Evolutionary conservation across 2,113 vertebrate genomes (phyloP), one percentile per base, ranked within the genome.

Genomic region (Phodopus roborovskii): DNA sequence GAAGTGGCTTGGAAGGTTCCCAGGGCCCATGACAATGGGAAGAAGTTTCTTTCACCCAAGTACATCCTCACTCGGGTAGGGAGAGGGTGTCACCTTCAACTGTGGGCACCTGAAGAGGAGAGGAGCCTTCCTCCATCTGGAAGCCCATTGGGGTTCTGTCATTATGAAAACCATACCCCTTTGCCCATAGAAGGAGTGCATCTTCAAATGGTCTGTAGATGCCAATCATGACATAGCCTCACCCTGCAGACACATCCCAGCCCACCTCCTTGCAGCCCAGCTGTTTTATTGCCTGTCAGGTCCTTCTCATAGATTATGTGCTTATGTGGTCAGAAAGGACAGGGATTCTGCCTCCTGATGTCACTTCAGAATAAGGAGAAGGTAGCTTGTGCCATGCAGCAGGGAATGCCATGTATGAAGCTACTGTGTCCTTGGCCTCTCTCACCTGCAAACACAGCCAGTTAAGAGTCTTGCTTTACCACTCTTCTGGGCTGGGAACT

Each of bases 301-400:
- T 24, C 42, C 71, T 64, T 15, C 26, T 22, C 36, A 36, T 13
- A 89, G 81, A 22, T 22, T 16, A n/a, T 48, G 36, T 86, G 53
- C 70, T n/a, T 19, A 4, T 10, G 73, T 68, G 39, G 48, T 42
- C 50, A n/a, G 73, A 53, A 64, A 20, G 50, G 36, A 50, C 50
- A 71, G 4, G 42, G 60, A 75, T 19, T 2, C 3, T 3, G 3
- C 45, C 68, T 71, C 73, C 24, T 1, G 0, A 1, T 1, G 13
- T 83, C 64, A 15, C 87, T 66, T 33, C 10, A 11, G 66, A 42
- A 19, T 16, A 7, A 83, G 22, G 20, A 20, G 58, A 93, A 74
- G 70, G n/a, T 79, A 19, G 60, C 24, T 6, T 15, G 13, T n/a
- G 22, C 1, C 53, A 2, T 13, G 36, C 1, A 19, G 10, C 16